Percentiles rank a stretch among this genome's conserved stretches.
Evolutionary conservation across 2,113 vertebrate species (phyloP).

Genomic region (Haplochromis vanheusdeni): DNA sequence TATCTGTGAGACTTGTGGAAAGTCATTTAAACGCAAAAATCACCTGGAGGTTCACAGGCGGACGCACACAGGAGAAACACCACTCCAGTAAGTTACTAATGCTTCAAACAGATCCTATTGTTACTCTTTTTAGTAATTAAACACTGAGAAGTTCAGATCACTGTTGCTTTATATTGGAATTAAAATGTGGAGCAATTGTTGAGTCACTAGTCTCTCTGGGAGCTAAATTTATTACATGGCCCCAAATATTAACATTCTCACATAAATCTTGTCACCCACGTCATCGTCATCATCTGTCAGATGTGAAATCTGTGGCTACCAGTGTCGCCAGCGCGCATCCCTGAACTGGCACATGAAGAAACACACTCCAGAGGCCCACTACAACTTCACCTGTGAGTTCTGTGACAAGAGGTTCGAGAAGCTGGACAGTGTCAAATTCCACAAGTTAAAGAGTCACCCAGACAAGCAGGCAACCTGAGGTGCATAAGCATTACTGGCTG

Average conservation of each 20-base stretch:
- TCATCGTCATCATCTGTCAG: slow-evolving; percentile 45
- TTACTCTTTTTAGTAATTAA: not conserved
- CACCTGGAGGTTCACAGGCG: slow-evolving; percentile 88
- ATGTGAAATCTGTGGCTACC: slow-evolving; percentile 92
- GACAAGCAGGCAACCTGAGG: slow-evolving; percentile 76
- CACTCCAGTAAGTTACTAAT: slow-evolving; percentile 78
- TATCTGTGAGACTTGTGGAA: slow-evolving; percentile 89
- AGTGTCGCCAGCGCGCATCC: slow-evolving; percentile 87
- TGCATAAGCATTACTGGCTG: not conserved
- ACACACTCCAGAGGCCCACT: slow-evolving; percentile 80
- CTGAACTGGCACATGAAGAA: slow-evolving; percentile 98
- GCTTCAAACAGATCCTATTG: not conserved
- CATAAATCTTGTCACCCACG: not conserved
- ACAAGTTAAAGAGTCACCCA: slow-evolving; percentile 87
- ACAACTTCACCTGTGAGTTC: slow-evolving; percentile 88
- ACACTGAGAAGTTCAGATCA: not conserved
- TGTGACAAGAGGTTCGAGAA: slow-evolving; percentile 89
- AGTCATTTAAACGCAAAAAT: slow-evolving; percentile 93
- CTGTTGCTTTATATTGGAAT: not conserved
- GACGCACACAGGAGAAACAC: slow-evolving; percentile 88
- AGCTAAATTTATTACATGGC: not conserved
- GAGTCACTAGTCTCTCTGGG: not conserved
- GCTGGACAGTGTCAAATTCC: slow-evolving; percentile 88
- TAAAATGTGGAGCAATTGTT: not conserved
- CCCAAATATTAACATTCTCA: not conserved